Percentiles rank a stretch among this genome's conserved stretches.
These are phyloP conservation scores for Caenorhabditis tropicalis DNA, from an alignment of 1,140 invertebrate species.

Conservation along the genomic window DNA sequence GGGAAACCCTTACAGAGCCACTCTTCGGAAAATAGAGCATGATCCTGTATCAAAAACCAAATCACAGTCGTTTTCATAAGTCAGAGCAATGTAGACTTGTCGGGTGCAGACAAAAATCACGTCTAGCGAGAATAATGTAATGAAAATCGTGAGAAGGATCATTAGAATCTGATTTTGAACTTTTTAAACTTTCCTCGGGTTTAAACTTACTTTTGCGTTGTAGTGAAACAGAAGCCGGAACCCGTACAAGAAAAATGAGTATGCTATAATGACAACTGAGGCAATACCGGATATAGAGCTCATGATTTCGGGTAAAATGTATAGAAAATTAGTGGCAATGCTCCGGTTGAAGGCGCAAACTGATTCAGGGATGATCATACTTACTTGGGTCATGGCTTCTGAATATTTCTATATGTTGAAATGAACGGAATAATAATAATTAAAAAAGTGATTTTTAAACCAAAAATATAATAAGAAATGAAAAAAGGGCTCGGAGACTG, in stretches of 20 bases:
- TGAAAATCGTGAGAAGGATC: conserved; percentile 15
- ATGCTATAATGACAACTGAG: background rate
- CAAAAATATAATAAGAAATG: background rate
- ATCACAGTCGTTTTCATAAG: conserved; percentile 12
- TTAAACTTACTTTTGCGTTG: conserved; percentile 5
- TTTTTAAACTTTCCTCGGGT: background rate
- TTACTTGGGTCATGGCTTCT: background rate
- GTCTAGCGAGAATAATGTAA: background rate
- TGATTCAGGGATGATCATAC: background rate
- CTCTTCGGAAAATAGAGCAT: background rate
- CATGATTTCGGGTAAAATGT: background rate
- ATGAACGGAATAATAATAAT: no score
- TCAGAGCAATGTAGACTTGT: background rate
- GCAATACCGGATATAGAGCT: background rate
- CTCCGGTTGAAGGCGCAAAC: conserved; percentile 9
- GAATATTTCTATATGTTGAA: background rate
- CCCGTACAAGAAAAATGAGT: conserved; percentile 23
- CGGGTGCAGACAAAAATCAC: background rate
- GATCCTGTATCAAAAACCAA: background rate
- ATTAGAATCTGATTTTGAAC: background rate
- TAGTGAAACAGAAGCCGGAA: conserved; percentile 1
- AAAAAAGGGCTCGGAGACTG: no score
- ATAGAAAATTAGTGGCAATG: background rate
- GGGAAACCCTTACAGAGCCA: background rate
- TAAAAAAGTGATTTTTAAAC: no score